A percentile compares a stretch with the other conserved stretches of the same genome.
These are phyloP conservation scores for Junco hyemalis DNA, from an alignment of 2,113 vertebrate genomes.

Conservation along the genomic window DNA sequence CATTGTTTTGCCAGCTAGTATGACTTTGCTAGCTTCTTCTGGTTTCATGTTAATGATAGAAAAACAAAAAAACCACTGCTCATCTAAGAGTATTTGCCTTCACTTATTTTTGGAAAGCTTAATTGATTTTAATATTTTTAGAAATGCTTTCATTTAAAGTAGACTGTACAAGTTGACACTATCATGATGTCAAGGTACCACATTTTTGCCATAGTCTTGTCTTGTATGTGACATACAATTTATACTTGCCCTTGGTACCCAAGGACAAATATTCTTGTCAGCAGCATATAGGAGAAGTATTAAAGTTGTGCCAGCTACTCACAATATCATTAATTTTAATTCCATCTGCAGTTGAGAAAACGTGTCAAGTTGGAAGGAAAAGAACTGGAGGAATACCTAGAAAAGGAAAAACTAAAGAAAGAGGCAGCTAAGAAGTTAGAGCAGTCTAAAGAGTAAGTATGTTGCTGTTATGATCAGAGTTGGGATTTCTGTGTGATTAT, in stretches of 20 bases:
- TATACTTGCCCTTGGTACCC: neutral
- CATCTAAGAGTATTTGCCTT: neutral
- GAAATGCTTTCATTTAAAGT: neutral
- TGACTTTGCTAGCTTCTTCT: neutral
- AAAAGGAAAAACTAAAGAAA: conserved; percentile 96
- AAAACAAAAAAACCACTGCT: neutral
- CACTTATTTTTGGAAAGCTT: neutral
- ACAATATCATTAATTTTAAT: neutral
- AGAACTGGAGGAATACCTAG: conserved; percentile 93
- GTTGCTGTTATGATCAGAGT: neutral
- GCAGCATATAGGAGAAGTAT: neutral
- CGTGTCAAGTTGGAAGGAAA: conserved; percentile 95
- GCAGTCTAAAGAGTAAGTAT: conserved; percentile 96
- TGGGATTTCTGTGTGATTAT: neutral
- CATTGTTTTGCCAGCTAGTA: neutral
- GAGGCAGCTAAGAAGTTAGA: conserved; percentile 97
- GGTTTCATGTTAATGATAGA: neutral
- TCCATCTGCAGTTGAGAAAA: conserved; percentile 83
- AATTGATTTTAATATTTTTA: neutral
- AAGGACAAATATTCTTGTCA: neutral
- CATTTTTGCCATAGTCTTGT: neutral
- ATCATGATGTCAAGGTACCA: neutral
- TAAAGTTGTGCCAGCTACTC: neutral
- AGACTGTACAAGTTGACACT: neutral
- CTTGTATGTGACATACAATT: neutral